Evolutionary conservation across 1,140 invertebrate species (phyloP), one percentile per base, ranked within the genome.

Genomic region (Formica selysi): DNA sequence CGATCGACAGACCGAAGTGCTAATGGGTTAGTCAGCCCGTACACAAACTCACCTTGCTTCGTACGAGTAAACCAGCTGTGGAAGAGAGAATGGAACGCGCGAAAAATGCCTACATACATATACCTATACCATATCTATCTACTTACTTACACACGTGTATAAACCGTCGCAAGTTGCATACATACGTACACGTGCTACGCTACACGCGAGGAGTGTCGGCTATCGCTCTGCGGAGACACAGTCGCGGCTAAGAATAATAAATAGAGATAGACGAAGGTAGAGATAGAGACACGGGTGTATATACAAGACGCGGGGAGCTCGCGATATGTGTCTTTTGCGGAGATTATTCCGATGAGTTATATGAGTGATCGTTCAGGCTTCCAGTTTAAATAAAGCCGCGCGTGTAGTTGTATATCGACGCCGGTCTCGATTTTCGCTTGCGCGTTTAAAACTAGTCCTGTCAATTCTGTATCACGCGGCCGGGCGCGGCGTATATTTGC

Each of bases 291-390:
- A 93, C 59, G 59, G 78, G 71, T 59, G 86, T 11, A 44, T 59
- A 88, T 61, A 86, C 64, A 65, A 62, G 79, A 76, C 59, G 70
- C 89, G 64, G 76, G 87, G 86, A 68, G 83, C 64, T 67, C 64
- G 73, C 87, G 70, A 76, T 61, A 51, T 59, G 48, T 87, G 87
- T 90, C 88, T 91, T 87, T 87, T 92, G 92, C 92, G 68, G 83
- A 93, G 93, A 94, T 94, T 93, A 94, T 94, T 93, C 94, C 90
- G 89, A 91, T 92, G 86, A 94, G 92, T 94, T 94, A 94, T 51
- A 51, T 91, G 92, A 93, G 87, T 89, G 91, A 93, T 92, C 89
- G 85, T 86, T 91, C 86, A 38, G 73, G 93, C 91, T 93, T 93
- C 92, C 89, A 93, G 87, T 84, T 93, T 93, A 94, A 93, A 91